Evolutionary conservation across 2,888 invertebrate genomes (phyloP).

Genomic region (Xanthia icteritia): DNA sequence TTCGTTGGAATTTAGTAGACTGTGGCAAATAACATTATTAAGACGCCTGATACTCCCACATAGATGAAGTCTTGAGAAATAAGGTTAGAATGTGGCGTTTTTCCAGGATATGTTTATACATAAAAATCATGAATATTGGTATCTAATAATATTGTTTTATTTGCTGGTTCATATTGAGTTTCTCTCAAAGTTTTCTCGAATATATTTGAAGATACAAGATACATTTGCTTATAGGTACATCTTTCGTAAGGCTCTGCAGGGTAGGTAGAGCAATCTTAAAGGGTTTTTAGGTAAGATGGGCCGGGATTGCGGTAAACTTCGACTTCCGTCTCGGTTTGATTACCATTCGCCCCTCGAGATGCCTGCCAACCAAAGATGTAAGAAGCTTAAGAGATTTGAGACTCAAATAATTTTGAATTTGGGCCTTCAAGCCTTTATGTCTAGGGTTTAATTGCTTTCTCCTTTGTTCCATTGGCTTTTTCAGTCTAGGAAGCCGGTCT

Average conservation of each 20-base stretch:
- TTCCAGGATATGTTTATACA: neutral
- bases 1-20: slow-evolving; percentile 50
- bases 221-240: slow-evolving; percentile 14
- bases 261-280: slow-evolving; percentile 76
- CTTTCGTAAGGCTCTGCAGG: slow-evolving; percentile 51
- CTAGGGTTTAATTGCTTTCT: slow-evolving; percentile 62
- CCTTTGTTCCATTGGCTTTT: slow-evolving; percentile 36
- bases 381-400: slow-evolving; percentile 70
- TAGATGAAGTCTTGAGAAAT: slow-evolving; percentile 29
- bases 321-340: slow-evolving; percentile 81
- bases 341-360: slow-evolving; percentile 85
- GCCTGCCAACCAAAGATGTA: slow-evolving; percentile 74
- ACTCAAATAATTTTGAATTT: slow-evolving; percentile 65
- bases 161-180: slow-evolving; percentile 20
- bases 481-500: slow-evolving; percentile 9
- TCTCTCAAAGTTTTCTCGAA: neutral
- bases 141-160: slow-evolving; percentile 7
- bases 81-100: slow-evolving; percentile 14
- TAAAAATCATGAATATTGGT: slow-evolving; percentile 21
- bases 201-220: neutral
- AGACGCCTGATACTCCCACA: slow-evolving; percentile 20
- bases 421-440: slow-evolving; percentile 55
- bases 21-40: slow-evolving; percentile 57
- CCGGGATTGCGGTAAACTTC: slow-evolving; percentile 82
- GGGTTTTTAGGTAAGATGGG: slow-evolving; percentile 84